These are phyloP conservation scores for Zaprionus ornatus DNA, from an alignment of 1,140 invertebrate species.

Conservation along the genomic window DNA sequence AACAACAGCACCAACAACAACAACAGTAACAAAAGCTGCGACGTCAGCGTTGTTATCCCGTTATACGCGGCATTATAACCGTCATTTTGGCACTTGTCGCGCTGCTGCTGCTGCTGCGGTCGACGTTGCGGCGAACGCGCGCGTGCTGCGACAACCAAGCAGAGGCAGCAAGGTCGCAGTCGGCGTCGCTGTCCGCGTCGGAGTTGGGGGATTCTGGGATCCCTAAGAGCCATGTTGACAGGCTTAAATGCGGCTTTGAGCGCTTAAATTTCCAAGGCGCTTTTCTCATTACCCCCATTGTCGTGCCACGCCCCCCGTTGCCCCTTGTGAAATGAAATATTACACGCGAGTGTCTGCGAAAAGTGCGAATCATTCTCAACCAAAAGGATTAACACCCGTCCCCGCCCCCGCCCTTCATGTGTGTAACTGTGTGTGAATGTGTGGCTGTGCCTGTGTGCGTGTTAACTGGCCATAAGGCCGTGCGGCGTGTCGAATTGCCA, in stretches of 20 bases:
- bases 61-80: slow-evolving; percentile 19
- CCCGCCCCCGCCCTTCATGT: neutral
- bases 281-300: slow-evolving; percentile 42
- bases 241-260: slow-evolving; percentile 53
- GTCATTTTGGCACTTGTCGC: slow-evolving; percentile 7
- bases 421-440: slow-evolving; percentile 2
- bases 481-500: slow-evolving; percentile 46
- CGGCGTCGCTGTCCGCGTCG: neutral
- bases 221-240: slow-evolving; percentile 46
- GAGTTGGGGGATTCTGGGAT: neutral
- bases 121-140: neutral
- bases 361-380: slow-evolving; percentile 57
- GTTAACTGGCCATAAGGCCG: slow-evolving; percentile 45
- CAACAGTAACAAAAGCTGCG: slow-evolving; percentile 23
- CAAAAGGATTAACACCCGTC: slow-evolving; percentile 43
- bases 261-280: slow-evolving; percentile 56
- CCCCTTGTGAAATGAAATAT: slow-evolving; percentile 42
- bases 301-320: neutral
- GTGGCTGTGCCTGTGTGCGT: slow-evolving; percentile 25
- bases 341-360: slow-evolving; percentile 47
- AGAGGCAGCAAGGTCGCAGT: slow-evolving; percentile 10
- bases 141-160: slow-evolving; percentile 34
- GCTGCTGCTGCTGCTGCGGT: slow-evolving; percentile 14
- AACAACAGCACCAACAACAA: slow-evolving; percentile 35
- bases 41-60: neutral